Evolutionary conservation across 1,140 invertebrate genomes (phyloP).

Genomic region (Lepeophtheirus salmonis): DNA sequence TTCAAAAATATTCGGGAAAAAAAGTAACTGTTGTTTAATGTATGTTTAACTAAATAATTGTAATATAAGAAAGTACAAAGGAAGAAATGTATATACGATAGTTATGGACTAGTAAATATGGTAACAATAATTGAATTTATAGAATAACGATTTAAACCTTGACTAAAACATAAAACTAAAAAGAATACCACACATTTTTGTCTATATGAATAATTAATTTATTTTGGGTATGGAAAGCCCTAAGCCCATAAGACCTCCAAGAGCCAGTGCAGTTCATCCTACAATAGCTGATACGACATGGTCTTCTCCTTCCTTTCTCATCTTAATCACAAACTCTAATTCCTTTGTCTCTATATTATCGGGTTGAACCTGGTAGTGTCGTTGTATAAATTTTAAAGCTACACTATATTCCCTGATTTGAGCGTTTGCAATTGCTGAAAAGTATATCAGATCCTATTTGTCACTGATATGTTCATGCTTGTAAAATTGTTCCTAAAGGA

Average conservation of each 20-base stretch:
- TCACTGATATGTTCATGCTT: background rate
- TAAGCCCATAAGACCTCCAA: constrained; percentile 14
- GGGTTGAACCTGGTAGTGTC: constrained; percentile 9
- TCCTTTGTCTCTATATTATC: constrained; percentile 10
- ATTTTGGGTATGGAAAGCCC: constrained; percentile 11
- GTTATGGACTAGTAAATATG: no score
- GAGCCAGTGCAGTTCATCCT: constrained; percentile 12
- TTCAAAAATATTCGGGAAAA: no score
- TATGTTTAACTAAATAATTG: no score
- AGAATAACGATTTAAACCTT: no score
- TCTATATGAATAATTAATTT: no score
- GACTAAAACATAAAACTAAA: no score
- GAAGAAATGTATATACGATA: no score
- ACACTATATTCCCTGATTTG: constrained; percentile 10
- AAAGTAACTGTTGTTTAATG: no score
- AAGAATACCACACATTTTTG: no score
- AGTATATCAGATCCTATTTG: constrained; percentile 15
- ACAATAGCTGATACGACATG: constrained; percentile 3
- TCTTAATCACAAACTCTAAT: constrained; percentile 1
- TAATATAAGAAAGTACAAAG: no score
- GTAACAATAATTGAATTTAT: no score
- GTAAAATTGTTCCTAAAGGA: constrained; percentile 4
- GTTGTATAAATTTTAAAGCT: constrained; percentile 8
- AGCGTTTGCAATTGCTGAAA: constrained; percentile 15
- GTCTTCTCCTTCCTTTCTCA: constrained; percentile 14